These are phyloP conservation scores for Eupithecia inturbata DNA, from an alignment of 2,888 invertebrate genomes.

Conservation along the genomic window DNA sequence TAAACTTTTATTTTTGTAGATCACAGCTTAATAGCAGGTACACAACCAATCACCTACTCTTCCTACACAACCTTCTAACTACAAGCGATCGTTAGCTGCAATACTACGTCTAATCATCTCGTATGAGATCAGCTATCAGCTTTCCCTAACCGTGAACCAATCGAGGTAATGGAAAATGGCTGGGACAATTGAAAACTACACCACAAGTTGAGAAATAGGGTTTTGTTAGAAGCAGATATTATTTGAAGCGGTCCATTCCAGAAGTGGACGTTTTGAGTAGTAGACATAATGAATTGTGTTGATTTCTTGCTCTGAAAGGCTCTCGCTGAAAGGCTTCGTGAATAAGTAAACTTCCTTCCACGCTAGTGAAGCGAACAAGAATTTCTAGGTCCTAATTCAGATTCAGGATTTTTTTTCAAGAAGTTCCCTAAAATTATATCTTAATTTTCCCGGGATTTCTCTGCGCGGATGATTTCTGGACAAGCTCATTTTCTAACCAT, in stretches of 20 bases:
- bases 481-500: background rate
- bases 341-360: no score
- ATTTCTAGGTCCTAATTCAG: no score
- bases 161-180: conserved; percentile 1
- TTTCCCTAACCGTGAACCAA: conserved; percentile 23
- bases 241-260: background rate
- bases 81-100: conserved; percentile 6
- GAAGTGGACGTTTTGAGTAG: background rate
- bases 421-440: background rate
- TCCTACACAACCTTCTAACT: background rate
- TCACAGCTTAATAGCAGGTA: background rate
- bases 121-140: conserved; percentile 28
- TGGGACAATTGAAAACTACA: background rate
- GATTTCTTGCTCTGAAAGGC: no score
- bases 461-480: background rate
- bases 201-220: background rate
- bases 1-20: background rate
- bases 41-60: background rate
- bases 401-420: background rate
- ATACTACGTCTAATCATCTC: conserved; percentile 18
- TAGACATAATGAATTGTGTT: background rate
- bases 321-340: no score
- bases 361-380: background rate
- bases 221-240: no score
- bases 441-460: background rate